A percentile compares a stretch with the other conserved stretches of the same genome.
Evolutionary conservation across 2,113 vertebrate genomes (phyloP).

Genomic region (Thermophis baileyi): DNA sequence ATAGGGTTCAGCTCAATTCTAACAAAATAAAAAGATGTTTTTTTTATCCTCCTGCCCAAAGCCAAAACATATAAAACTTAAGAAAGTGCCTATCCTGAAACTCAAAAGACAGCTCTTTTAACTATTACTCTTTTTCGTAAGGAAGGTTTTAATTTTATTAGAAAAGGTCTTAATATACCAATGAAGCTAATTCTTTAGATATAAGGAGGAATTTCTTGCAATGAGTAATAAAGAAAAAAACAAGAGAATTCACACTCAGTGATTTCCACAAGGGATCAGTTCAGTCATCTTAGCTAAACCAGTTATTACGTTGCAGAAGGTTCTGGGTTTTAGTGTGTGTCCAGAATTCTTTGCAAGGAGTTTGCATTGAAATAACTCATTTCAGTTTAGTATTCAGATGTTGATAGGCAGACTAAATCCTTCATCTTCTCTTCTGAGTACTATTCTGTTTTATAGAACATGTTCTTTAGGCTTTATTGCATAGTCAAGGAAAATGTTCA

Average conservation of each 20-base stretch:
- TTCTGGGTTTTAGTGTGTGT: background rate
- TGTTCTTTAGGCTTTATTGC: background rate
- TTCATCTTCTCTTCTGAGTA: background rate
- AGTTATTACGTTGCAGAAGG: background rate
- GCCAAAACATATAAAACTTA: background rate
- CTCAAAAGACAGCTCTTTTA: background rate
- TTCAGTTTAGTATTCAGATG: background rate
- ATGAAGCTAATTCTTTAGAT: background rate
- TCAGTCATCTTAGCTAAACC: background rate
- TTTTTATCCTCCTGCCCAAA: background rate
- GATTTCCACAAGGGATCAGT: background rate
- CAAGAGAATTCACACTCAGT: background rate
- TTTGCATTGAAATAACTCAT: background rate
- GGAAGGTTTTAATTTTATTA: background rate
- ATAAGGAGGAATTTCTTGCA: background rate
- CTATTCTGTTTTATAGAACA: background rate
- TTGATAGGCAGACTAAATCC: background rate
- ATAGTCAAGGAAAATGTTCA: background rate
- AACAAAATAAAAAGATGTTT: background rate
- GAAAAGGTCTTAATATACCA: background rate
- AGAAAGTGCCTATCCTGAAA: background rate
- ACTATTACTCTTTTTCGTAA: background rate
- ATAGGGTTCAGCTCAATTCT: background rate
- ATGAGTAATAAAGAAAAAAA: background rate
- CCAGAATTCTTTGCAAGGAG: background rate